Conservation (phyloP, 2,797 vertebrate species). For the Notolepis coatsorum region DNA sequence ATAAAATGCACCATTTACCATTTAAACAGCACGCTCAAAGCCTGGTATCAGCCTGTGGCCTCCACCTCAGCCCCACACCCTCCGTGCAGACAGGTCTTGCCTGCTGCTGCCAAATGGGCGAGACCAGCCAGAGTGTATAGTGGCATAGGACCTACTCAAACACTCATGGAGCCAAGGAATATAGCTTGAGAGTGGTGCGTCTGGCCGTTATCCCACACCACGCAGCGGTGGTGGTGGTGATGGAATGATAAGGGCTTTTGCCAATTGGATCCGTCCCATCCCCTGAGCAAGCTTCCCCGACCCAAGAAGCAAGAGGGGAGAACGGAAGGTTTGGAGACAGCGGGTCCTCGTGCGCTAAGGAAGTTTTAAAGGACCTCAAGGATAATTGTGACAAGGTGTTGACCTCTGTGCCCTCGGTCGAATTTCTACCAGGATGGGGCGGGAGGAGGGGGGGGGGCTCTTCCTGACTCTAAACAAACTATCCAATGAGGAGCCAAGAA, state of each 20-base stretch:
- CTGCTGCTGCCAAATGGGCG: slow-evolving; percentile 70
- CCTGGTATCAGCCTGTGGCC: too few species aligned
- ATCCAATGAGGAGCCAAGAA: slow-evolving; percentile 50
- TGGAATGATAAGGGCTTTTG: slow-evolving; percentile 70
- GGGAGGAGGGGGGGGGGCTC: slow-evolving; percentile 23
- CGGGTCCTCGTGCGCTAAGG: slow-evolving; percentile 21
- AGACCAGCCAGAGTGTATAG: slow-evolving; percentile 64
- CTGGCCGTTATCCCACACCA: slow-evolving; percentile 71
- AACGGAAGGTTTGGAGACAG: slow-evolving; percentile 33
- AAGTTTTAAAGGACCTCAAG: slow-evolving; percentile 57
- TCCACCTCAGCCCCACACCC: too few species aligned
- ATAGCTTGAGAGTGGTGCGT: slow-evolving; percentile 68
- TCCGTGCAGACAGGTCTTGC: slow-evolving; percentile 45
- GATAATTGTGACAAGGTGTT: slow-evolving; percentile 73
- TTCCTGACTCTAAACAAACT: slow-evolving; percentile 67
- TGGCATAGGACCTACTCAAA: slow-evolving; percentile 72
- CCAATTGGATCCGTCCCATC: slow-evolving; percentile 64
- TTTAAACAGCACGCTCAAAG: too few species aligned
- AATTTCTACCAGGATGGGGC: slow-evolving; percentile 55
- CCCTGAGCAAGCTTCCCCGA: slow-evolving; percentile 63
- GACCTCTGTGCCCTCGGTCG: slow-evolving; percentile 57
- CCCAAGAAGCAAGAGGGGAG: slow-evolving; percentile 30
- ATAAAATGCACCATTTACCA: too few species aligned
- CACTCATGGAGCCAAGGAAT: slow-evolving; percentile 61
- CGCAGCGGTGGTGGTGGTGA: slow-evolving; percentile 63